Base-by-base conservation (phyloP, 2,888 invertebrate species). In the Stenoptilia bipunctidactyla region DNA sequence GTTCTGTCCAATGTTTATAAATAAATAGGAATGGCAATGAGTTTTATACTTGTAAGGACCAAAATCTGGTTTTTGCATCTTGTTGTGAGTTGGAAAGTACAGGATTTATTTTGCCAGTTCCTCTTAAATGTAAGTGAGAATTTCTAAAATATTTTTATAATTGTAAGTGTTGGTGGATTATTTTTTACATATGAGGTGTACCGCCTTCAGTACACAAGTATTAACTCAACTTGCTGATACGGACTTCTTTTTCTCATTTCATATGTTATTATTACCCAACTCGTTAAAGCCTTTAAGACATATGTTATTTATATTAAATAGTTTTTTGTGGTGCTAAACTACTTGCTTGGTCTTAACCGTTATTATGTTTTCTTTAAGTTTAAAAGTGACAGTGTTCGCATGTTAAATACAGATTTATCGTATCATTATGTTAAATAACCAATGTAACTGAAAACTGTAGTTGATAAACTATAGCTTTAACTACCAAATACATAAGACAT, bases 101-200 rank as follows among this genome's bases (percentile, higher is more conserved):
- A 77, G 74, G 75, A 80, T 82, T 82, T 79, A 67, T 82, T 80
- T 82, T 76, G 80, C 83, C 83, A 82, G 83, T 83, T 83, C 83
- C 83, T 83, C 75, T 74, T 80, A 74, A 73, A 69, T 74, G 68
- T 82, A 83, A 83, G 82, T 80, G 77, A 80, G 79, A 82, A 77
- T 82, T 80, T 79, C 76, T 80, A 73, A 68, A 74, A 77, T 77
- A 80, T 80, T 79, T 82, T 80, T 77, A 64, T 73, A 82, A 79
- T 61, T 62, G 56, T 83, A 83, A 83, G 82, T 77, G 76, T 76
- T 75, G 71, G 72, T 75, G 65, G 71, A 70, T 74, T 75, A 65
- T 64, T 76, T 77, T 79, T 74, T 72, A 71, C 61, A 64, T 61
- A 60, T 57, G 68, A 66, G 53, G 60, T n/a, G n/a, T 65, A 61